Conservation (phyloP, 1,140 invertebrate species). For the Brachionus rotundiformis region DNA sequence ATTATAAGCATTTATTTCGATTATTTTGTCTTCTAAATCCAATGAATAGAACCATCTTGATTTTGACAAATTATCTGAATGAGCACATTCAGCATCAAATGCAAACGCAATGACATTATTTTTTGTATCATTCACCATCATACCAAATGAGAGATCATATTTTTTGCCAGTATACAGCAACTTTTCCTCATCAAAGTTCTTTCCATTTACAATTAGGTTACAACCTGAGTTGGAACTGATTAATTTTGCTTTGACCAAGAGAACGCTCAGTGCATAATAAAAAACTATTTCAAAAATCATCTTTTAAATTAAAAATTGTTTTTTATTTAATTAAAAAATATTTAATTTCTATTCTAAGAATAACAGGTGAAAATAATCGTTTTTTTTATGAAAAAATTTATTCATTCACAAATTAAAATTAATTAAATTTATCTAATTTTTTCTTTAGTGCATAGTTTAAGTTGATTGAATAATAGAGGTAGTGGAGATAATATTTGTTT, state of each 20-base stretch:
- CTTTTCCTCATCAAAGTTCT: neutral
- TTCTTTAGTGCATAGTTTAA: neutral
- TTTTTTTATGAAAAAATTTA: neutral
- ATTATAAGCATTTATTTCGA: constrained; percentile 5
- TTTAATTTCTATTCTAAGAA: neutral
- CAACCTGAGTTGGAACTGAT: neutral
- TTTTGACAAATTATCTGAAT: neutral
- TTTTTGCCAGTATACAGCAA: neutral
- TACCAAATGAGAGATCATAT: constrained; percentile 17
- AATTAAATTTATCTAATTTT: neutral
- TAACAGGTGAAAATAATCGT: neutral
- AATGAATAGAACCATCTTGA: neutral
- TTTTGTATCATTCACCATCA: neutral
- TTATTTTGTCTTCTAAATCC: constrained; percentile 13
- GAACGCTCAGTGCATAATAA: neutral
- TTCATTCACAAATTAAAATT: constrained; percentile 17
- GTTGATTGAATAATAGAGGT: neutral
- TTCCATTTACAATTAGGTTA: neutral
- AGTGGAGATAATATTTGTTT: neutral
- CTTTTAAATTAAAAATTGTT: neutral
- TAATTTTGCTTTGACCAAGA: neutral
- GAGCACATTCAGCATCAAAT: constrained; percentile 18
- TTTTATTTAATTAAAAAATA: neutral
- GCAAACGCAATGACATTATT: neutral
- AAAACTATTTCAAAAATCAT: neutral